Conservation (phyloP, 2,797 vertebrate genomes). For the Myotis daubentonii region DNA sequence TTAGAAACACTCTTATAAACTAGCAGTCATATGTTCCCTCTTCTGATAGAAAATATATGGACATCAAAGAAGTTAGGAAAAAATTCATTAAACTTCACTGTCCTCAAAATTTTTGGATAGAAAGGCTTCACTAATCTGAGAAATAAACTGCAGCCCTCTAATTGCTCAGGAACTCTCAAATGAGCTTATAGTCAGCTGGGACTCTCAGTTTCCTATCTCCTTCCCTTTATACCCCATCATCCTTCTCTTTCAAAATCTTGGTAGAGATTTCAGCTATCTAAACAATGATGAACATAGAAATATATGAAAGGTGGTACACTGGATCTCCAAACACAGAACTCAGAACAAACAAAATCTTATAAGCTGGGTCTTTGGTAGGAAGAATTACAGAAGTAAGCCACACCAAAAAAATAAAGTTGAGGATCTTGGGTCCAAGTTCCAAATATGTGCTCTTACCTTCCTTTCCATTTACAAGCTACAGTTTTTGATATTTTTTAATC, state of each 20-base stretch:
- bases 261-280: background rate
- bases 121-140: background rate
- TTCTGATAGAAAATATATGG: slow-evolving; percentile 2
- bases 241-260: background rate
- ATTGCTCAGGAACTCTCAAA: background rate
- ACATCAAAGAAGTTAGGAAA: slow-evolving; percentile 37
- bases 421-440: background rate
- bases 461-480: background rate
- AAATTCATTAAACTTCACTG: background rate
- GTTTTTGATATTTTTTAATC: background rate
- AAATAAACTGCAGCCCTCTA: background rate
- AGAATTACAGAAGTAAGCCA: background rate
- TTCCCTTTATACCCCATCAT: background rate
- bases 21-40: slow-evolving; percentile 6
- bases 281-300: background rate
- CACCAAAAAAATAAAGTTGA: background rate
- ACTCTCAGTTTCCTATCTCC: background rate
- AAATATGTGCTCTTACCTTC: background rate
- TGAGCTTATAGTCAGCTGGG: background rate
- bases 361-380: background rate
- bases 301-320: background rate
- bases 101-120: background rate
- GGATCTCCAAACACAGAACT: background rate
- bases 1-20: slow-evolving; percentile 29
- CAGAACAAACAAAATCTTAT: background rate